These are phyloP conservation scores for Apotomis capreana DNA, from an alignment of 2,888 invertebrate genomes.

Conservation along the genomic window DNA sequence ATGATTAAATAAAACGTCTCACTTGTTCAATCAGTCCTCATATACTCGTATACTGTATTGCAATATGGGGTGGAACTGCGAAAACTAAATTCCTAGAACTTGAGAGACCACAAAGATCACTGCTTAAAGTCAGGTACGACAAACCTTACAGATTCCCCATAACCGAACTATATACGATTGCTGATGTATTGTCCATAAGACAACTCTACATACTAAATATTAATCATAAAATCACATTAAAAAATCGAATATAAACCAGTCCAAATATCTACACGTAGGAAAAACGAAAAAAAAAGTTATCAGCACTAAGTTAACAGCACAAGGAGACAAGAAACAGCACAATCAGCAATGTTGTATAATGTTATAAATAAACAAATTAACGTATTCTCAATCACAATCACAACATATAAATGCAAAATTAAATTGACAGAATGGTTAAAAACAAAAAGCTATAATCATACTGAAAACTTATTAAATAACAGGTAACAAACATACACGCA, in stretches of 20 bases:
- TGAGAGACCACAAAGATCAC: conserved; percentile 34
- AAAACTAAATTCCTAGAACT: conserved; percentile 33
- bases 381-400: not conserved
- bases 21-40: conserved; percentile 26
- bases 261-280: not conserved
- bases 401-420: not conserved
- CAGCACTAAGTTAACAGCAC: no score
- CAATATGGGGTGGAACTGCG: conserved; percentile 23
- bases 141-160: conserved; percentile 9
- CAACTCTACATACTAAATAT: not conserved
- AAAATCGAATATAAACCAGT: not conserved
- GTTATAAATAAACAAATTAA: not conserved
- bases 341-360: not conserved
- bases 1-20: conserved; percentile 1
- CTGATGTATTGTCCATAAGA: not conserved
- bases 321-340: not conserved
- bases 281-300: not conserved
- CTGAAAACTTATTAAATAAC: not conserved
- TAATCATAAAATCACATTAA: not conserved
- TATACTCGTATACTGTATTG: conserved; percentile 29
- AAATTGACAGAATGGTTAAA: not conserved
- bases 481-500: not conserved
- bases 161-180: not conserved
- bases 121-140: conserved; percentile 29
- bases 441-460: not conserved